A percentile compares a stretch with the other conserved stretches of the same genome.
phyloP scores from a whole-genome alignment of 2,888 invertebrate species.

The Fabriciana adippe region DNA sequence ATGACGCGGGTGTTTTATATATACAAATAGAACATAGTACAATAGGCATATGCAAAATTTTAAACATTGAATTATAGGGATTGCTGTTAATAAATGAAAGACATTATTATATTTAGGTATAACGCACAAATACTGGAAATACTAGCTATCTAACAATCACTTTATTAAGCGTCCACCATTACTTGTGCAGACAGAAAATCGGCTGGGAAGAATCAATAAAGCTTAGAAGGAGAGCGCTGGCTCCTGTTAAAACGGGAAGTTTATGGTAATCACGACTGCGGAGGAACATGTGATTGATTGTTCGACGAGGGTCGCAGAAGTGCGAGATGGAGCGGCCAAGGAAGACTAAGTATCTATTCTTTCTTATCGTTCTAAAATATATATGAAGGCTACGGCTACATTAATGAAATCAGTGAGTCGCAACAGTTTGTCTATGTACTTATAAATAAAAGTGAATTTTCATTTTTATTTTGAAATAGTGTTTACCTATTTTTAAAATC shows the following conservation, averaged over 20 bases:
- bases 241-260: slow-evolving; percentile 77
- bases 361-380: slow-evolving; percentile 25
- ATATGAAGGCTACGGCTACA: slow-evolving; percentile 17
- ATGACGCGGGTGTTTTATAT: too few species aligned
- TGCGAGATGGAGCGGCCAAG: slow-evolving; percentile 28
- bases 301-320: slow-evolving; percentile 31
- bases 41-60: too few species aligned
- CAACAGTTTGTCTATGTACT: too few species aligned
- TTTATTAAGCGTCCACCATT: slow-evolving; percentile 5
- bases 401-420: slow-evolving; percentile 1
- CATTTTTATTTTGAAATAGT: too few species aligned
- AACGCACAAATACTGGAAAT: too few species aligned
- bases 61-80: too few species aligned
- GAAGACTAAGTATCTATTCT: slow-evolving; percentile 27
- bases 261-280: slow-evolving; percentile 78
- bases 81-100: too few species aligned
- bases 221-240: slow-evolving; percentile 70
- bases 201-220: slow-evolving; percentile 72
- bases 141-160: neutral
- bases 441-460: too few species aligned
- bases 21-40: too few species aligned
- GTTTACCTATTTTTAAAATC: too few species aligned
- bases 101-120: too few species aligned
- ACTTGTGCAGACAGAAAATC: slow-evolving; percentile 56
- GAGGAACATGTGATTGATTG: slow-evolving; percentile 78